Evolutionary conservation across 2,888 invertebrate genomes (phyloP).

Genomic region (Rhingia campestris): DNA sequence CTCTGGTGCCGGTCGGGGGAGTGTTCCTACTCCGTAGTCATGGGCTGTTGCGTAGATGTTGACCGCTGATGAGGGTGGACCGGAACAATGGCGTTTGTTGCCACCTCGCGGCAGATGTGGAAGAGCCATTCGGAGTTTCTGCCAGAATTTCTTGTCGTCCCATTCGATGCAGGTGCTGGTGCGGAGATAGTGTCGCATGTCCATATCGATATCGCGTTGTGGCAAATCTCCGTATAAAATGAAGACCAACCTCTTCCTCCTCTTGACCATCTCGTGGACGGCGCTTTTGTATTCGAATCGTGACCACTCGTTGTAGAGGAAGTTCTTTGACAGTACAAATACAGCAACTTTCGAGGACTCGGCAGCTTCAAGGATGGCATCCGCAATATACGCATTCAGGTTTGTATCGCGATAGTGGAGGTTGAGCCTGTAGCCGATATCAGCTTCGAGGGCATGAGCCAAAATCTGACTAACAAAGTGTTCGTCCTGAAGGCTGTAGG

Average conservation of each 20-base stretch:
- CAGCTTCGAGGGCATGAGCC: constrained; percentile 93
- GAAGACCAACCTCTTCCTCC: constrained; percentile 93
- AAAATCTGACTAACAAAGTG: constrained; percentile 94
- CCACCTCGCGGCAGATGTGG: constrained; percentile 84
- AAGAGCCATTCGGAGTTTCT: constrained; percentile 95
- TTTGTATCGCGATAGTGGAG: constrained; percentile 96
- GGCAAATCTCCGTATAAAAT: constrained; percentile 95
- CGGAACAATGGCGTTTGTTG: constrained; percentile 79
- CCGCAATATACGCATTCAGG: constrained; percentile 93
- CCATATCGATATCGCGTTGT: constrained; percentile 94
- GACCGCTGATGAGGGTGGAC: constrained; percentile 84
- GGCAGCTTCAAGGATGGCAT: constrained; percentile 95
- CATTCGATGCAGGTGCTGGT: constrained; percentile 96
- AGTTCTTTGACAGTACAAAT: constrained; percentile 94
- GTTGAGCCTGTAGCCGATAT: constrained; percentile 93
- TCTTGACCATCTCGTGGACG: constrained; percentile 93
- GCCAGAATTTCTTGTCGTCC: constrained; percentile 98
- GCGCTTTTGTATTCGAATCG: constrained; percentile 97
- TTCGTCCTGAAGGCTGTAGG: constrained; percentile 96
- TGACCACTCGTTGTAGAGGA: constrained; percentile 97
- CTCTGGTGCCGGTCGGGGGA: constrained; percentile 60
- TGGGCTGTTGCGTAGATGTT: constrained; percentile 88
- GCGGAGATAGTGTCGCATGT: constrained; percentile 93
- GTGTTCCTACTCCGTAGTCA: constrained; percentile 76
- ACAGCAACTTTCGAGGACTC: constrained; percentile 95